Base-by-base conservation (phyloP, 1,140 invertebrate genomes). In the Drosophila rhopaloa region DNA sequence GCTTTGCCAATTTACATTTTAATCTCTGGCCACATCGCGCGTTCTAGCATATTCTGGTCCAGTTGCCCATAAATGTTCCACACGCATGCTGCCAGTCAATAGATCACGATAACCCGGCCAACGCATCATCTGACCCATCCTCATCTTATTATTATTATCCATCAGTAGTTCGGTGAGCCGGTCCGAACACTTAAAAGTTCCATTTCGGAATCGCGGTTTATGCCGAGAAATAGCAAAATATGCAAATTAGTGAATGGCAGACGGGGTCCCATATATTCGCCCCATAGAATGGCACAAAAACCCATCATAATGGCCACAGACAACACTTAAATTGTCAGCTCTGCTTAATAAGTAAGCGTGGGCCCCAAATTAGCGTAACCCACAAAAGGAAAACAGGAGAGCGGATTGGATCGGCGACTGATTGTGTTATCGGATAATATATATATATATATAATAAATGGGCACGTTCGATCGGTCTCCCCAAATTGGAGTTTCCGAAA, bases 211-310 rank as follows among this genome's bases (percentile, higher is more conserved):
- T 90, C 83, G 79, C 67, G 77, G 81, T 51, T 77, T 77, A 85
- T 85, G 80, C 81, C 74, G 61, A 53, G 37, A 85, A 80, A 83
- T 80, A 61, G 76, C 77, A 72, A 84, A 84, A 80, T 88, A 89
- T 89, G 84, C 85, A 89, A 89, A 89, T 89, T 90, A 90, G 84
- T 89, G 84, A 89, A 89, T 89, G 84, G 84, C 85, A 65, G 61
- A 38, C 62, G 44, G 62, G 70, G 43, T 57, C 68, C 57, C 75
- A 72, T 78, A 68, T 54, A 68, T 54, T 41, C 54, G 53, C 41
- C 47, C 40, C 71, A 67, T 63, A 77, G 83, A 89, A 84, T 89
- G 65, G 43, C n/a, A 71, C 54, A 70, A 78, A 78, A 51, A 56
- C 70, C 68, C 66, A 72, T 38, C 63, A 66, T 56, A 71, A 67